Conservation (phyloP, 2,888 invertebrate species). For the Corythucha ciliata region DNA sequence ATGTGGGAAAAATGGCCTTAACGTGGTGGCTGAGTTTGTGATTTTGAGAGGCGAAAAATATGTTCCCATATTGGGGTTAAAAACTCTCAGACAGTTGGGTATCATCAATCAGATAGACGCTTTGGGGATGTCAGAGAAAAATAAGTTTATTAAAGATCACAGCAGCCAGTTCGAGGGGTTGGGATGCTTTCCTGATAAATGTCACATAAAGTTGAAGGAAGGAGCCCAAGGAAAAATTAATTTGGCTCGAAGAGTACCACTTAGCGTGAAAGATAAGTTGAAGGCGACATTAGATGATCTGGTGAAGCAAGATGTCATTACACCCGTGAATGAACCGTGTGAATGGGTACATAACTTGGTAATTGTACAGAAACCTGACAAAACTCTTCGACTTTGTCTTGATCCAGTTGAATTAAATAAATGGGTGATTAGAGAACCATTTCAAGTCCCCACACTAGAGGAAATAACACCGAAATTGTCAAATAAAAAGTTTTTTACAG, state of each 20-base stretch:
- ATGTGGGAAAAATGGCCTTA: neutral
- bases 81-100: neutral
- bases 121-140: neutral
- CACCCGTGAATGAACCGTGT: neutral
- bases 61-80: neutral
- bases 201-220: neutral
- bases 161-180: neutral
- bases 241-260: neutral
- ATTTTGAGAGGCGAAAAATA: neutral
- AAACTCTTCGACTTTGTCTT: neutral
- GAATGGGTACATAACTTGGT: neutral
- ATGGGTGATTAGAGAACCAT: neutral
- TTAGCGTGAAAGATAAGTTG: neutral
- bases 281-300: neutral
- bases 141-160: neutral
- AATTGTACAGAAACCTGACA: neutral
- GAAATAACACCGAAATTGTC: neutral
- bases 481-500: neutral
- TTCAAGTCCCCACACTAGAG: neutral
- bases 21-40: neutral
- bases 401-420: neutral
- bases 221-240: neutral
- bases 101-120: neutral
- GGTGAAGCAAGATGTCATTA: neutral
- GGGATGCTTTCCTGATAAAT: neutral